Evolutionary conservation across 2,888 invertebrate species (phyloP).

Genomic region (Phytoseiulus persimilis): DNA sequence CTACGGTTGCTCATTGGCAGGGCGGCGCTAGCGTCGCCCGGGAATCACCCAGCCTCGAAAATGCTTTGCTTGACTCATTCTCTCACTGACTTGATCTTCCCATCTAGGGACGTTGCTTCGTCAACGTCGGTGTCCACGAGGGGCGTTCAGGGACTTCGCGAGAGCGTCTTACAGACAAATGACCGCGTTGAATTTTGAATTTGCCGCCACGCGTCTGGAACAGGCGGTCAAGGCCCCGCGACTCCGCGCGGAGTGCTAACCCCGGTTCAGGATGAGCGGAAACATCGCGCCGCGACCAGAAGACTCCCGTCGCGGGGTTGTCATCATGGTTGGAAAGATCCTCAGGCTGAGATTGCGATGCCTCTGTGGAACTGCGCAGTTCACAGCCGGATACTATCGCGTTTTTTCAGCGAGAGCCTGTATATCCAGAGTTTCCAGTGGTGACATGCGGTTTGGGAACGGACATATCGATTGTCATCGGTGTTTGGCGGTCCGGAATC

Average conservation of each 20-base stretch:
- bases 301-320: neutral
- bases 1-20: no score
- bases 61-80: no score
- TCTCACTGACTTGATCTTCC: no score
- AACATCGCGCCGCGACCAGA: neutral
- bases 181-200: neutral
- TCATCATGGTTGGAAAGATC: neutral
- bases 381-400: neutral
- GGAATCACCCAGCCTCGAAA: no score
- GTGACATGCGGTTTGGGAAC: neutral
- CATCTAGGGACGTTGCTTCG: no score
- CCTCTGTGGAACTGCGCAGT: neutral
- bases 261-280: neutral
- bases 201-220: neutral
- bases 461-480: neutral
- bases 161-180: no score
- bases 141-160: no score
- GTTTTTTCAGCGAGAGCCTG: neutral
- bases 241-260: neutral
- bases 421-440: neutral
- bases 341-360: neutral
- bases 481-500: neutral
- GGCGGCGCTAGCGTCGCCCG: no score
- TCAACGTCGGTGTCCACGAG: no score
- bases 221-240: neutral